Evolutionary conservation across 2,113 vertebrate species (phyloP).

Genomic region (Phaethon lepturus): DNA sequence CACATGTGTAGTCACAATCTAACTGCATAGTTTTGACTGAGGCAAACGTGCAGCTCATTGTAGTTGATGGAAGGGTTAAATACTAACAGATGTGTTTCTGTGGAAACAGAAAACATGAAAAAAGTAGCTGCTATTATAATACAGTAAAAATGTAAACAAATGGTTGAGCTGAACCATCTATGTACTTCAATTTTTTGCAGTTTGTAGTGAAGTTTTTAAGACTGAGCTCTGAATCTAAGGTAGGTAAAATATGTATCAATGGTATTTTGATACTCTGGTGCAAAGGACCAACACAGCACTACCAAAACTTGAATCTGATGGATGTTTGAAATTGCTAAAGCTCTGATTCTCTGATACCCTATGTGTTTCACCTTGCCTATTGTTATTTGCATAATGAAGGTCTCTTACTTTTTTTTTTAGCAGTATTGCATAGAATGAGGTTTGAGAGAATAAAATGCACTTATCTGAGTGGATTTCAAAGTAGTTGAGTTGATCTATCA

Average conservation of each 20-base stretch:
- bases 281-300: background rate
- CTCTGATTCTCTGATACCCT: background rate
- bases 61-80: background rate
- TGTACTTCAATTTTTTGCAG: background rate
- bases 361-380: background rate
- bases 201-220: background rate
- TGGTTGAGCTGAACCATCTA: background rate
- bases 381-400: background rate
- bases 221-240: background rate
- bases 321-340: background rate
- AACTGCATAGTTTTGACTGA: background rate
- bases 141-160: background rate
- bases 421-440: background rate
- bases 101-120: background rate
- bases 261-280: fast-evolving
- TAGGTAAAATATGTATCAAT: background rate
- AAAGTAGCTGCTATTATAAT: background rate
- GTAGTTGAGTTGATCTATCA: background rate
- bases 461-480: background rate
- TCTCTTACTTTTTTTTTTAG: background rate
- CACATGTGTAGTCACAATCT: background rate
- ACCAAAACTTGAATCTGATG: background rate
- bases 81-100: background rate
- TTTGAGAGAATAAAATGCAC: background rate
- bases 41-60: background rate